Conservation (phyloP, 2,113 vertebrate genomes). For the Oreotrochilus melanogaster region DNA sequence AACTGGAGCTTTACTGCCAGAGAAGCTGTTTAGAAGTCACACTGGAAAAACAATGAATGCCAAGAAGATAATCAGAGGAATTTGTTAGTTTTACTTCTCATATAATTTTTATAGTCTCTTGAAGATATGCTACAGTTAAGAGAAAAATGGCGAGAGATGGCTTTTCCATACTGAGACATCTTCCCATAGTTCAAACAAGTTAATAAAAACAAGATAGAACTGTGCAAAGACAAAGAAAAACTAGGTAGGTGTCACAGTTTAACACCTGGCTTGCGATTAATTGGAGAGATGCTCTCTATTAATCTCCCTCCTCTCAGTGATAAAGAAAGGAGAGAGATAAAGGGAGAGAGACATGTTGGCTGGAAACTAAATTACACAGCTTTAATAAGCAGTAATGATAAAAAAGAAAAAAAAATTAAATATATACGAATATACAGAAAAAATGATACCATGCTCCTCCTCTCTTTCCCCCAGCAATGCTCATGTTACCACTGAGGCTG, state of each 20-base stretch:
- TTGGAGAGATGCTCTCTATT: too few species aligned
- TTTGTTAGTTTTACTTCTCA: conserved; percentile 4
- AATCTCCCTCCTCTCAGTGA: too few species aligned
- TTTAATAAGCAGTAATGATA: too few species aligned
- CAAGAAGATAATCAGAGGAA: background rate
- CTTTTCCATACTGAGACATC: background rate
- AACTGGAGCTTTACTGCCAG: background rate
- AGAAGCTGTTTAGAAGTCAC: background rate
- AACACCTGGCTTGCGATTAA: too few species aligned
- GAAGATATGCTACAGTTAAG: background rate
- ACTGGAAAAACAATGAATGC: conserved; percentile 14
- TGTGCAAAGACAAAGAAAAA: background rate
- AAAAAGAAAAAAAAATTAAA: too few species aligned
- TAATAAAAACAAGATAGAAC: background rate
- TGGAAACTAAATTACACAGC: too few species aligned
- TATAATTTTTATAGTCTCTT: background rate
- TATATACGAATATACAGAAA: too few species aligned
- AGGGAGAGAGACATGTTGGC: too few species aligned
- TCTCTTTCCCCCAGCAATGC: too few species aligned
- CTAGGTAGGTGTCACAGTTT: background rate
- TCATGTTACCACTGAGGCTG: too few species aligned
- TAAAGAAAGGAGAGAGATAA: too few species aligned
- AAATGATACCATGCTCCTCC: too few species aligned
- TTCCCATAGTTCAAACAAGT: background rate
- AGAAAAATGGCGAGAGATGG: background rate